These are phyloP conservation scores for Echinarachnius parma DNA, from an alignment of 53 echinoderm and acorn worm species.

Conservation along the genomic window DNA sequence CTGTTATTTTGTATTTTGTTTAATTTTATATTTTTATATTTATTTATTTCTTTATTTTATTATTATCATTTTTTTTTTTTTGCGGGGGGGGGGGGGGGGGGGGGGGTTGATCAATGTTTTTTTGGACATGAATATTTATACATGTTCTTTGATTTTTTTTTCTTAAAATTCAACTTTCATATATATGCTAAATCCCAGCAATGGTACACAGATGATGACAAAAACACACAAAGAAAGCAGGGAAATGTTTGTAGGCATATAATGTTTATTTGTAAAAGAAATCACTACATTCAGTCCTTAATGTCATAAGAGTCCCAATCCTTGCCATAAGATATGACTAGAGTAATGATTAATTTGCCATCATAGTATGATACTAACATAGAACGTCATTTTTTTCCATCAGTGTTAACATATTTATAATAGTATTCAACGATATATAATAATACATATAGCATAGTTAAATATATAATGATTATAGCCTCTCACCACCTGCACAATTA, in stretches of 20 bases:
- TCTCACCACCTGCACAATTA: too few relatives aligned
- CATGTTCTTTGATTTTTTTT: too few relatives aligned
- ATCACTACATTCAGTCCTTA: conserved; percentile 51
- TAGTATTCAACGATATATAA: conserved; percentile 49
- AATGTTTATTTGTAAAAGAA: conserved; percentile 56
- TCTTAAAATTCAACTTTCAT: too few relatives aligned
- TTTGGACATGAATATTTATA: too few relatives aligned
- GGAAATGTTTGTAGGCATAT: conserved; percentile 37
- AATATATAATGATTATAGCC: conserved; percentile 36
- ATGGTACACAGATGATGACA: too few relatives aligned
- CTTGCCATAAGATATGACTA: conserved; percentile 40
- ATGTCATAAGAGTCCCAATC: conserved; percentile 31
- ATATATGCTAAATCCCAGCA: too few relatives aligned
- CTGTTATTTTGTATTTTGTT: too few relatives aligned
- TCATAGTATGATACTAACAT: conserved; percentile 34
- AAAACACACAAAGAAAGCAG: neutral
- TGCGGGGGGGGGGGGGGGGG: too few relatives aligned
- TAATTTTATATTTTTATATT: too few relatives aligned
- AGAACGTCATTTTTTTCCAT: conserved; percentile 14
- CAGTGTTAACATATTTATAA: conserved; percentile 49
- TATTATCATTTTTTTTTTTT: too few relatives aligned
- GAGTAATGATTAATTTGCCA: conserved; percentile 44
- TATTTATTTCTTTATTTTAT: too few relatives aligned
- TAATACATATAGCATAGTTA: conserved; percentile 50
- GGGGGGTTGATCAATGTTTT: too few relatives aligned